These are phyloP conservation scores for Sebastes iracundus DNA, from an alignment of 2,797 vertebrate genomes.

Conservation along the genomic window DNA sequence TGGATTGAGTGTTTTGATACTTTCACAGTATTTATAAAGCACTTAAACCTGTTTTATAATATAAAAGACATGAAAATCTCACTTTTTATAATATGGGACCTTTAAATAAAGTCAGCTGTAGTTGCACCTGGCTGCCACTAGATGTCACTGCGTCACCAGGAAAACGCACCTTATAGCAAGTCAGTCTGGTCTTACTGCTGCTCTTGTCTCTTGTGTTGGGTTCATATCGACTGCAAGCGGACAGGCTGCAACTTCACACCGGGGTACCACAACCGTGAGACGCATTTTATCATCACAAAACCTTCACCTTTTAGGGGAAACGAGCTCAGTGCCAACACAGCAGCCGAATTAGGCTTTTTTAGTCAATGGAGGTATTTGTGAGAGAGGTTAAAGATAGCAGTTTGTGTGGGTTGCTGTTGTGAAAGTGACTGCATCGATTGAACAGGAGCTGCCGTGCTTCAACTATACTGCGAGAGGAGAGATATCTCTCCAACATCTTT, in stretches of 20 bases:
- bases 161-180: neutral
- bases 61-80: too few species aligned
- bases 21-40: too few species aligned
- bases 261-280: neutral
- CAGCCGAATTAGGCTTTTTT: neutral
- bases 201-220: neutral
- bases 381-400: slow-evolving; percentile 43
- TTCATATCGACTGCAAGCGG: slow-evolving; percentile 29
- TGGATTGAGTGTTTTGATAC: too few species aligned
- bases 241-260: slow-evolving; percentile 48
- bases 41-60: too few species aligned
- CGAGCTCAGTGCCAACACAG: neutral
- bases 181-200: neutral
- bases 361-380: slow-evolving; percentile 39
- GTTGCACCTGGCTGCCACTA: slow-evolving; percentile 14
- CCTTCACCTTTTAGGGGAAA: neutral
- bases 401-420: slow-evolving; percentile 43
- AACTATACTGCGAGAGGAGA: slow-evolving; percentile 7
- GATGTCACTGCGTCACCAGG: slow-evolving; percentile 41
- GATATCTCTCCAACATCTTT: neutral
- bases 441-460: slow-evolving; percentile 27
- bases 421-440: slow-evolving; percentile 52
- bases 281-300: neutral
- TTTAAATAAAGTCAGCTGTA: neutral
- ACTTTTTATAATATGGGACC: too few species aligned